phyloP scores from a whole-genome alignment of 1,140 invertebrate genomes.

The Bombus vancouverensis region DNA sequence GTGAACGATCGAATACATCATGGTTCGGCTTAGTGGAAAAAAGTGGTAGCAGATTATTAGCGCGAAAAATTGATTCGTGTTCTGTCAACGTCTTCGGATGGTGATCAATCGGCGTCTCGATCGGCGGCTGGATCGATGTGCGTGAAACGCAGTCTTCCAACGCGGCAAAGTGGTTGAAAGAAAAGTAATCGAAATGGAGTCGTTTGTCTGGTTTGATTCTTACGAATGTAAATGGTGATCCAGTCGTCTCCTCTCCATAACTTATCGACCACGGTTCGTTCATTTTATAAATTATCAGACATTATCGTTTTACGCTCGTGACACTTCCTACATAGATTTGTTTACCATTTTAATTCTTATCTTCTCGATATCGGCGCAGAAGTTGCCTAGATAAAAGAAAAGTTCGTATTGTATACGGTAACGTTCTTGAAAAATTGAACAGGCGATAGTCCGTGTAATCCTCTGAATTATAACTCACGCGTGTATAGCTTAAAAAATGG shows the following conservation, averaged over 20 bases:
- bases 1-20: background rate
- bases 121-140: conserved; percentile 30
- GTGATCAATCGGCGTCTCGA: conserved; percentile 19
- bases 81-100: background rate
- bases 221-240: background rate
- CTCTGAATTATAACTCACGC: no score
- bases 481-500: no score
- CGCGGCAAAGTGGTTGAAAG: conserved; percentile 14
- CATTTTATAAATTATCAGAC: background rate
- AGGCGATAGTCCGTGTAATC: no score
- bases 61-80: background rate
- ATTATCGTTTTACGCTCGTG: conserved; percentile 11
- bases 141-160: background rate
- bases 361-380: background rate
- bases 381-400: background rate
- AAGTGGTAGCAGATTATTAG: background rate
- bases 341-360: conserved; percentile 6
- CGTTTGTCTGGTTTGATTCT: conserved; percentile 46
- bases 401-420: background rate
- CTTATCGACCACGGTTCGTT: conserved; percentile 5
- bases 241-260: conserved; percentile 5
- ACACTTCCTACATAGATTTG: conserved; percentile 26
- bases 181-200: conserved; percentile 28
- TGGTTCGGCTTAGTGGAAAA: background rate
- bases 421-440: background rate